Percentiles rank a stretch among this genome's conserved stretches.
Evolutionary conservation across 2,888 invertebrate species (phyloP).

Genomic region (Achlya flavicornis): DNA sequence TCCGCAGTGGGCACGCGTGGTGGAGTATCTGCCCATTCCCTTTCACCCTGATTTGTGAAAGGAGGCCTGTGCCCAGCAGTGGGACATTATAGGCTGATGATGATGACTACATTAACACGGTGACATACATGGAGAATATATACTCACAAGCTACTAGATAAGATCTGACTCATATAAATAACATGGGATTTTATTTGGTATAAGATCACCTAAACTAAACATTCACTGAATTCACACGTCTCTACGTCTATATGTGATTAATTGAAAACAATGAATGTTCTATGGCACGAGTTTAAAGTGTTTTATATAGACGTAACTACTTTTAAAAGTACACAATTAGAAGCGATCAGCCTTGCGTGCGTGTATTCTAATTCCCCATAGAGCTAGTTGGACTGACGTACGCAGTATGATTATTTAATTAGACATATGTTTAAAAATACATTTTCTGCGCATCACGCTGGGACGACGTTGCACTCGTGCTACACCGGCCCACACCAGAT

Average conservation of each 20-base stretch:
- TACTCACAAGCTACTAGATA: neutral
- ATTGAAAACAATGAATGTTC: too few species aligned
- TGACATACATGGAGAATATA: neutral
- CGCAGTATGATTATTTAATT: constrained; percentile 2
- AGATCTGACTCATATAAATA: too few species aligned
- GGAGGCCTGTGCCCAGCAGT: too few species aligned
- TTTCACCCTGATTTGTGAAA: too few species aligned
- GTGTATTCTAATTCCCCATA: constrained; percentile 2
- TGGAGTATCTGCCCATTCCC: too few species aligned
- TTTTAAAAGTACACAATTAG: neutral
- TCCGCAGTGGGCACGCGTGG: too few species aligned
- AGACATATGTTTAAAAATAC: constrained; percentile 3
- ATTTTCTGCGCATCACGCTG: constrained; percentile 12
- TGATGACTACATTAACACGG: neutral
- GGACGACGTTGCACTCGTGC: neutral
- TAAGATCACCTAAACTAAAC: too few species aligned
- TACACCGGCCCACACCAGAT: constrained; percentile 16
- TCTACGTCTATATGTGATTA: too few species aligned
- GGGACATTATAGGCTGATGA: too few species aligned
- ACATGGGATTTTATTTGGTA: neutral
- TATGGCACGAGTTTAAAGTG: neutral
- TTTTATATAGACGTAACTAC: too few species aligned
- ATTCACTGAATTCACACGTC: too few species aligned
- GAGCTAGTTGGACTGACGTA: neutral
- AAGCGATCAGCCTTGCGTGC: neutral